Percentiles rank a stretch among this genome's conserved stretches.
phyloP scores from a whole-genome alignment of 1,140 invertebrate genomes.

The Whitmania pigra region DNA sequence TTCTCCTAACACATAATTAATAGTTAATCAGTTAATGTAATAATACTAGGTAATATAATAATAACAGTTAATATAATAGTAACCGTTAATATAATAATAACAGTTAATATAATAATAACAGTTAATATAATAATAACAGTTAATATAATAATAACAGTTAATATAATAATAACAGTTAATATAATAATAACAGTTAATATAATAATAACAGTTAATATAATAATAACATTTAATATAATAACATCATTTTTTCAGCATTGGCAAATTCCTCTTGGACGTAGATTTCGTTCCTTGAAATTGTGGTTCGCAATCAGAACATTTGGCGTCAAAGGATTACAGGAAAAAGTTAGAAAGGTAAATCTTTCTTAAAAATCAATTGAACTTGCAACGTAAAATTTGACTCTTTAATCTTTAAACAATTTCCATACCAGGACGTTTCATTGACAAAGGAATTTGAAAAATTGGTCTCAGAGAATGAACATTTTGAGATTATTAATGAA shows the following conservation, averaged over 20 bases:
- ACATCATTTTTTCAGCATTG: conserved; percentile 36
- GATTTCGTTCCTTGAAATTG: conserved; percentile 40
- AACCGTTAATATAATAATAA: too few relatives aligned
- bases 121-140: too few relatives aligned
- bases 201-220: too few relatives aligned
- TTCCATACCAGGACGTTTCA: conserved; percentile 48
- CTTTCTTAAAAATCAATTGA: neutral
- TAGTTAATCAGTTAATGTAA: too few relatives aligned
- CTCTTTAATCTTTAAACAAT: conserved; percentile 11
- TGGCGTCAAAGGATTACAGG: conserved; percentile 38
- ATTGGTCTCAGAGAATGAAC: conserved; percentile 53
- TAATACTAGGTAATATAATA: too few relatives aligned
- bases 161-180: too few relatives aligned
- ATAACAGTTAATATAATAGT: too few relatives aligned
- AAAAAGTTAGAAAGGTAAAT: conserved; percentile 37
- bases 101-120: too few relatives aligned
- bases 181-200: too few relatives aligned
- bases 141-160: too few relatives aligned
- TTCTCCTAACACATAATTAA: too few relatives aligned
- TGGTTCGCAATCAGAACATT: conserved; percentile 42
- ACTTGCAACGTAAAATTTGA: neutral
- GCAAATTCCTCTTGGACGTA: conserved; percentile 40
- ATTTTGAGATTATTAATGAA: conserved; percentile 86
- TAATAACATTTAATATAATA: too few relatives aligned
- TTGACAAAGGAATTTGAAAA: conserved; percentile 65